These are phyloP conservation scores for Etheostoma nigrum DNA, from an alignment of 2,797 vertebrate species.

Conservation along the genomic window DNA sequence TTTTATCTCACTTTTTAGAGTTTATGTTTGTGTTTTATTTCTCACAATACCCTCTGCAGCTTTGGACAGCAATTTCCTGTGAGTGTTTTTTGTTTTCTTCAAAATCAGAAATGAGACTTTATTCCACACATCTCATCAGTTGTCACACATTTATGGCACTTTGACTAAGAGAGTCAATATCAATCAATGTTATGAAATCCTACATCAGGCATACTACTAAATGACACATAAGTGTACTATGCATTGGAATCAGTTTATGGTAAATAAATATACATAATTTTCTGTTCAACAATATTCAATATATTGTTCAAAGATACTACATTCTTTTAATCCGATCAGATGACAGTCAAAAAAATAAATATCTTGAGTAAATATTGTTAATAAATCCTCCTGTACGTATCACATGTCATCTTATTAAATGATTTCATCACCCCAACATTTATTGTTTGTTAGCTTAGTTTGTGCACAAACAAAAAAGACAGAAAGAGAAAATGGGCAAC, in stretches of 20 bases:
- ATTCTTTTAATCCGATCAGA: constrained; percentile 53
- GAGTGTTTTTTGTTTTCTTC: constrained; percentile 23
- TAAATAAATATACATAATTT: constrained; percentile 70
- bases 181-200: constrained; percentile 40
- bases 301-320: constrained; percentile 48
- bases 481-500: constrained; percentile 38
- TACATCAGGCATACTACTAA: constrained; percentile 36
- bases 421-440: constrained; percentile 8
- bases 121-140: constrained; percentile 31
- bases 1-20: constrained; percentile 4
- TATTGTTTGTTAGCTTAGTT: constrained; percentile 37
- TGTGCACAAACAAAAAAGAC: constrained; percentile 33
- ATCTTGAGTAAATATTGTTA: constrained; percentile 27
- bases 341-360: constrained; percentile 59
- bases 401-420: constrained; percentile 38
- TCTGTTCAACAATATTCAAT: constrained; percentile 42
- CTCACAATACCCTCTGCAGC: constrained; percentile 16
- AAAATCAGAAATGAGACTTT: constrained; percentile 22
- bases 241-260: constrained; percentile 57
- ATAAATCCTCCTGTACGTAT: constrained; percentile 41
- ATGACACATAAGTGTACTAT: constrained; percentile 42
- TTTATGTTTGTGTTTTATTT: constrained; percentile 6
- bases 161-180: constrained; percentile 35
- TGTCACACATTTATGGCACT: constrained; percentile 62
- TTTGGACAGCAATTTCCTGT: constrained; percentile 12